phyloP scores from a whole-genome alignment of 2,797 vertebrate genomes.

The Diplodus puntazzo region DNA sequence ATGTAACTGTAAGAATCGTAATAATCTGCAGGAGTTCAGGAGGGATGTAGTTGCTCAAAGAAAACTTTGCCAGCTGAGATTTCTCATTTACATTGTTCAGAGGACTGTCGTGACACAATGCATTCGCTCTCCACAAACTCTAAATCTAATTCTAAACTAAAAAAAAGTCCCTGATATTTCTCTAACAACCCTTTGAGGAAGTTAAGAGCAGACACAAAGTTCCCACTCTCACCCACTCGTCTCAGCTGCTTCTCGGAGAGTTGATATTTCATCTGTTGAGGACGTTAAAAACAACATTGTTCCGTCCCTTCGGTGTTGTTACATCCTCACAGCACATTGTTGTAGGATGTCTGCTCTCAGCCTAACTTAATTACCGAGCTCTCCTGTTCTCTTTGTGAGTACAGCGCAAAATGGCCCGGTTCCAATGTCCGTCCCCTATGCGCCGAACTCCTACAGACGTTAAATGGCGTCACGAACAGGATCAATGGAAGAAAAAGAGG shows the following conservation, averaged over 20 bases:
- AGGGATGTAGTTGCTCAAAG: not conserved
- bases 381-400: not conserved
- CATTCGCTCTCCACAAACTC: not conserved
- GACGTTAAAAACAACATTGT: slow-evolving; percentile 9
- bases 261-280: slow-evolving; percentile 14
- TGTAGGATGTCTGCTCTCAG: not conserved
- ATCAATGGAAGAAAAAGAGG: not conserved
- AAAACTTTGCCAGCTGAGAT: not conserved
- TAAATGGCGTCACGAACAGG: not conserved
- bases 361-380: not conserved
- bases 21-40: not conserved
- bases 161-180: not conserved
- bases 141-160: not conserved
- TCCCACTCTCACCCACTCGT: slow-evolving; percentile 19
- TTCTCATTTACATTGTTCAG: not conserved
- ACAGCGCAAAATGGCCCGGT: not conserved
- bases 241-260: not conserved
- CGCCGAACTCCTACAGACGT: not conserved
- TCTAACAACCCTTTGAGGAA: not conserved
- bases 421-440: not conserved
- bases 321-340: not conserved
- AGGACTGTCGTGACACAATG: not conserved
- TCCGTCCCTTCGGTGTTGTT: not conserved
- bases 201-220: slow-evolving; percentile 2
- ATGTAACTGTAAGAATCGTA: not conserved